Evolutionary conservation across 2,797 vertebrate genomes (phyloP).

Genomic region (Myripristis jacobus): DNA sequence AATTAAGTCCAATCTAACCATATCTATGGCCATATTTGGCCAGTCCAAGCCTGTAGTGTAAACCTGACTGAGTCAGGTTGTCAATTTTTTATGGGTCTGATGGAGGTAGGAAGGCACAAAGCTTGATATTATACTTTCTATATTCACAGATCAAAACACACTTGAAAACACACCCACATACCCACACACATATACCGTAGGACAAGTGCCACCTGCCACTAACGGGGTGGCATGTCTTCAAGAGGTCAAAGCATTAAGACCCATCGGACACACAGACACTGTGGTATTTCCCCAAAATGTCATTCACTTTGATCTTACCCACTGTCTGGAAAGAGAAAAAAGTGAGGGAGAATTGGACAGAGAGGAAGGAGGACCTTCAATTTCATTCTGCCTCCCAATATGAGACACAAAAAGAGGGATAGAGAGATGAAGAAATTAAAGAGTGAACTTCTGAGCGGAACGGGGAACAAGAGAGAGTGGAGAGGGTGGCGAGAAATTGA

Average conservation of each 20-base stretch:
- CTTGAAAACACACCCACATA: not conserved
- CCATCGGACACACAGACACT: slow-evolving; percentile 37
- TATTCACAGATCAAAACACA: not conserved
- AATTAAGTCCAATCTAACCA: too few species aligned
- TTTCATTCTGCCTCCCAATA: slow-evolving; percentile 11
- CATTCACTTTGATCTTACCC: slow-evolving; percentile 62
- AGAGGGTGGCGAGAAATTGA: slow-evolving; percentile 15
- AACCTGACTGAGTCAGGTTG: too few species aligned
- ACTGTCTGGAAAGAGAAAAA: slow-evolving; percentile 19
- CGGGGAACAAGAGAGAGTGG: slow-evolving; percentile 22
- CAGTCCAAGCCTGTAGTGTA: too few species aligned
- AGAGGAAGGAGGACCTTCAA: slow-evolving; percentile 38
- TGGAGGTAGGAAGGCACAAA: too few species aligned
- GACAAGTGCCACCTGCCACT: not conserved
- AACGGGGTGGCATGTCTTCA: not conserved
- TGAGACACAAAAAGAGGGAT: slow-evolving; percentile 35
- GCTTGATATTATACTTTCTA: too few species aligned
- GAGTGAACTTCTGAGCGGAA: slow-evolving; percentile 51
- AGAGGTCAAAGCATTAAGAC: slow-evolving; percentile 46
- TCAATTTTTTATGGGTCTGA: too few species aligned
- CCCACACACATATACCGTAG: not conserved
- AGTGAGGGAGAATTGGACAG: slow-evolving; percentile 27
- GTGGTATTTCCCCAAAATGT: slow-evolving; percentile 69
- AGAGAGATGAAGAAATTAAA: slow-evolving; percentile 50
- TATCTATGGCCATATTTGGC: too few species aligned